phyloP scores from a whole-genome alignment of 1,140 invertebrate species.

The Pseudomyrmex sp. region DNA sequence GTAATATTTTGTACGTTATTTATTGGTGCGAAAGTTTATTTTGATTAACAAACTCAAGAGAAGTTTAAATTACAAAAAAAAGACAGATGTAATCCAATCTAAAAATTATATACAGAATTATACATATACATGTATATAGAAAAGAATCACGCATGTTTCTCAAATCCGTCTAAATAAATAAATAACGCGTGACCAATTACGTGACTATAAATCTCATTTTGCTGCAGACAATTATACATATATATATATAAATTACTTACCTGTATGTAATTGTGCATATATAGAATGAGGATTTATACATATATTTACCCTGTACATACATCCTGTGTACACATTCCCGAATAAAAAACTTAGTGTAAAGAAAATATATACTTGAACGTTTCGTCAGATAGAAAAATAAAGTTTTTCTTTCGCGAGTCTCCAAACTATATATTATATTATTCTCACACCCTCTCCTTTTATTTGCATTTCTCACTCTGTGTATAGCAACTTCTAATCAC shows the following conservation, averaged over 20 bases:
- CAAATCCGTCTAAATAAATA: constrained; percentile 21
- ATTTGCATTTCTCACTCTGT: background rate
- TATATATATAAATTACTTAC: background rate
- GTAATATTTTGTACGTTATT: constrained; percentile 25
- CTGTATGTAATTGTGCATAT: constrained; percentile 36
- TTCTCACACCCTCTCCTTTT: background rate
- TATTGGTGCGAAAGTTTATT: background rate
- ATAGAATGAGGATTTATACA: constrained; percentile 11
- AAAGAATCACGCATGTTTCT: constrained; percentile 25
- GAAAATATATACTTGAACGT: constrained; percentile 35
- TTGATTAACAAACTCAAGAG: constrained; percentile 5
- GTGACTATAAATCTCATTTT: constrained; percentile 5
- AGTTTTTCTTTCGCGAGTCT: constrained; percentile 10
- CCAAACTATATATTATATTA: background rate
- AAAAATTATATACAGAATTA: too few species aligned
- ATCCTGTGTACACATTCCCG: background rate
- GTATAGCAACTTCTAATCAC: background rate
- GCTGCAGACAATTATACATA: background rate
- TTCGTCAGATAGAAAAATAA: constrained; percentile 20
- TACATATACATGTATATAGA: background rate
- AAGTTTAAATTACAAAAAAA: background rate
- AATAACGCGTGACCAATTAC: background rate
- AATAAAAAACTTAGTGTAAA: constrained; percentile 15
- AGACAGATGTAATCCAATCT: too few species aligned
- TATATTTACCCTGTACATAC: constrained; percentile 35